Evolutionary conservation across 2,888 invertebrate species (phyloP).

Genomic region (Dynastes grantii): DNA sequence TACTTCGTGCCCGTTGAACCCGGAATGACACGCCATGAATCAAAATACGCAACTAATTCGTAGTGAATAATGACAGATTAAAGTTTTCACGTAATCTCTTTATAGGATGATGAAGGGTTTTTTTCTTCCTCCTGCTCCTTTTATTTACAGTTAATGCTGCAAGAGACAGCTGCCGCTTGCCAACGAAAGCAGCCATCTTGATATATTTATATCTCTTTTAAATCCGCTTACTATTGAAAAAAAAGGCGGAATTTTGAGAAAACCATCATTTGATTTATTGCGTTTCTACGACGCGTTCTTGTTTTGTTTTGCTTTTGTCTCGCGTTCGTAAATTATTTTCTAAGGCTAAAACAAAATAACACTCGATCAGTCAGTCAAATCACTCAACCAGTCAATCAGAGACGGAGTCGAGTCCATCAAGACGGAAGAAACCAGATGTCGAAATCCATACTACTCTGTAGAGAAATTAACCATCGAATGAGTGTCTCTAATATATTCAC

Average conservation of each 20-base stretch:
- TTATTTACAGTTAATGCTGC: slow-evolving; percentile 23
- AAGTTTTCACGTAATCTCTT: slow-evolving; percentile 30
- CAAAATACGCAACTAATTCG: slow-evolving; percentile 28
- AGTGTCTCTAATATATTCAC: neutral
- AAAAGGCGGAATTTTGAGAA: slow-evolving; percentile 26
- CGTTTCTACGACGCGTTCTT: slow-evolving; percentile 1
- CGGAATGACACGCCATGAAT: slow-evolving; percentile 24
- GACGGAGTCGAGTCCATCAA: too few species aligned
- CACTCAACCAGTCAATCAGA: slow-evolving; percentile 1
- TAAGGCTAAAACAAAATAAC: too few species aligned
- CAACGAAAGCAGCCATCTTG: slow-evolving; percentile 38
- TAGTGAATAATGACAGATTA: slow-evolving; percentile 46
- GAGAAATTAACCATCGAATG: slow-evolving; percentile 10
- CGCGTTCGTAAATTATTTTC: neutral
- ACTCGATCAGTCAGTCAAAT: neutral
- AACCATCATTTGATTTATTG: neutral
- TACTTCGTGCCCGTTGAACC: neutral
- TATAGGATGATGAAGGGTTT: slow-evolving; percentile 39
- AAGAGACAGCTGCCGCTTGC: slow-evolving; percentile 28
- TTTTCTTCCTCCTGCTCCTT: neutral
- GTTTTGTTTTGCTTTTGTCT: neutral
- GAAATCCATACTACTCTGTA: neutral
- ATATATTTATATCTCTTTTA: slow-evolving; percentile 24
- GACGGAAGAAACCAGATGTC: slow-evolving; percentile 9
- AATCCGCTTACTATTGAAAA: slow-evolving; percentile 14